These are phyloP conservation scores for Aporrectodea caliginosa DNA, from an alignment of 1,140 invertebrate genomes.

Conservation along the genomic window DNA sequence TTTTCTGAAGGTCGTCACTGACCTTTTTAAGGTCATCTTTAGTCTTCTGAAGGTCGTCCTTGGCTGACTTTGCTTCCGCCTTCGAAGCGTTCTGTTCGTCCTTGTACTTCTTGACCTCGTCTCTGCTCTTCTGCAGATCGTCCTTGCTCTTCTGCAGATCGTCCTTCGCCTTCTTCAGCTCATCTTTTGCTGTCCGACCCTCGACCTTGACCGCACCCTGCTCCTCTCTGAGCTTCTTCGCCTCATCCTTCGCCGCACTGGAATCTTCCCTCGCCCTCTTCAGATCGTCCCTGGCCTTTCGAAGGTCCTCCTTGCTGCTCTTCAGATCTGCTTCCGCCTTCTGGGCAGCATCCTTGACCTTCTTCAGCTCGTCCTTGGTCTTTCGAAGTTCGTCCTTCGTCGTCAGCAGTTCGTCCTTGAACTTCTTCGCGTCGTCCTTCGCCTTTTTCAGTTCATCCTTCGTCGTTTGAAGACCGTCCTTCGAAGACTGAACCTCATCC, in stretches of 20 bases:
- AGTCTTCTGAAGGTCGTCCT: constrained; percentile 9
- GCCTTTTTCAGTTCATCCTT: background rate
- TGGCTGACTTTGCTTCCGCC: background rate
- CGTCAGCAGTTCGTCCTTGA: background rate
- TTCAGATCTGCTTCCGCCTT: constrained; percentile 1
- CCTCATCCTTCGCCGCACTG: background rate
- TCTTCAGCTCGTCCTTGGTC: background rate
- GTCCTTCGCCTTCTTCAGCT: constrained; percentile 9
- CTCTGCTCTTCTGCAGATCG: background rate
- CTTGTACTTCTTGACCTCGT: constrained; percentile 6
- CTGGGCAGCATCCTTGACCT: constrained; percentile 10
- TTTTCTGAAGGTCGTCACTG: background rate
- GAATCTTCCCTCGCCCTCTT: background rate
- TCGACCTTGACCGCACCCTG: constrained; percentile 2
- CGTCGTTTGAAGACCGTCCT: background rate
- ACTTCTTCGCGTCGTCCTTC: constrained; percentile 6
- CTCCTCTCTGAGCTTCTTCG: constrained; percentile 6
- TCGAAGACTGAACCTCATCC: constrained; percentile 2
- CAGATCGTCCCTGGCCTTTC: constrained; percentile 8
- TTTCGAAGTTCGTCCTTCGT: background rate
- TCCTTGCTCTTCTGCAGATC: background rate
- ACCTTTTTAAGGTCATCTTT: background rate
- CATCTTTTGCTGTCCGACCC: background rate
- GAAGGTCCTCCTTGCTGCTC: background rate
- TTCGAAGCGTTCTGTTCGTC: constrained; percentile 13